Base-by-base conservation (phyloP, 2,888 invertebrate genomes). In the Agonopterix subpropinquella region DNA sequence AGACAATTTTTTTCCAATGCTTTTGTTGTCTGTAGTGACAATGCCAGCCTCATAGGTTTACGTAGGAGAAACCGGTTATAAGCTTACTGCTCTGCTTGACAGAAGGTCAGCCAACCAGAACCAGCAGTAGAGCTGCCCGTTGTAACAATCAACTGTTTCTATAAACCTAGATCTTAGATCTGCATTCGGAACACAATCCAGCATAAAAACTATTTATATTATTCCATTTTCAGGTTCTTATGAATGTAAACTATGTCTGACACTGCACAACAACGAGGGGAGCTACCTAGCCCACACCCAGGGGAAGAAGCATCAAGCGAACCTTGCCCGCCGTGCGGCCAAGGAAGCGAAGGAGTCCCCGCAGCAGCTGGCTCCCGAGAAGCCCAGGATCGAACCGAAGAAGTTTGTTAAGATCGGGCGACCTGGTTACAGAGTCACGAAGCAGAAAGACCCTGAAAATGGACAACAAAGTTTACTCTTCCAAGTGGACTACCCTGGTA, bases 371-470 rank as follows among this genome's bases (percentile, higher is more conserved):
- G 96, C 97, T 4, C 98, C 98, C 0, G 98, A 98, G 67, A 98
- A 98, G 70, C 96, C 98, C 0, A 91, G 98, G 58, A 98, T 99
- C 45, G 99, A 99, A 73, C 97, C 98, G 0, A 98, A 98, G 72
- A 98, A 99, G 78, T 99, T 99, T 85, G 99, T 99, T 0, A 99
- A 99, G 89, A 99, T 99, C 78, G 99, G 99, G 65, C 90, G 99
- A 48, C 99, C 99, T 50, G 99, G 99, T 72, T 99, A 99, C 79
- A 92, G 98, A 72, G 99, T 99, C 1, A 99, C 99, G 0, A 99
- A 99, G 75, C 99, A 99, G 79, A 92, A 98, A 52, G 99, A 99
- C 71, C 96, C 97, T 8, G 97, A 97, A 70, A 94, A 92, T 69
- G 96, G 96, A 0, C 99, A 99, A 70, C 99, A 99, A 76, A 98